phyloP scores from a whole-genome alignment of 2,797 vertebrate species.

The Heterohyrax brucei region DNA sequence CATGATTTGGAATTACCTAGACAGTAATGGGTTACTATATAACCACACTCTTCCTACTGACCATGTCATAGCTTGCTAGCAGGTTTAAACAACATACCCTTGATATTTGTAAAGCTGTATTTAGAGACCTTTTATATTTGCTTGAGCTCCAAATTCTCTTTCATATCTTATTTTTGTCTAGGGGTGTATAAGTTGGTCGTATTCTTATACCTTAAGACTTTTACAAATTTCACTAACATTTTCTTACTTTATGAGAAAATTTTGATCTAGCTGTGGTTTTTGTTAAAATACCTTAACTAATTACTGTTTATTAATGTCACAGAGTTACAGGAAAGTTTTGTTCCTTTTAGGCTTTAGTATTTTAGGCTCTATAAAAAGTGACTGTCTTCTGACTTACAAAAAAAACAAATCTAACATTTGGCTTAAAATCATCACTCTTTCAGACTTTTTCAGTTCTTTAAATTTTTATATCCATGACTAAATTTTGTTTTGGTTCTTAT shows the following conservation, averaged over 20 bases:
- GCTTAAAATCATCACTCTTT: not conserved
- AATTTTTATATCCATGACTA: not conserved
- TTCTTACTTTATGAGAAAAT: slow-evolving; percentile 65
- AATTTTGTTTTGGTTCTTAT: not conserved
- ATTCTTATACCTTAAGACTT: slow-evolving; percentile 51
- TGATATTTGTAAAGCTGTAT: not conserved
- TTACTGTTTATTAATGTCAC: not conserved
- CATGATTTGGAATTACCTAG: no score
- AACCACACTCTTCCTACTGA: not conserved
- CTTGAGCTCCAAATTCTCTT: not conserved
- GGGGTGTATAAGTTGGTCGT: not conserved
- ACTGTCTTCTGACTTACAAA: not conserved
- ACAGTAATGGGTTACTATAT: not conserved
- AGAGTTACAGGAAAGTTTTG: not conserved
- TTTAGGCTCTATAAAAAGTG: not conserved
- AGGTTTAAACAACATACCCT: not conserved
- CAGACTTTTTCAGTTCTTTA: not conserved
- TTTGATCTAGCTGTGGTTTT: slow-evolving; percentile 18
- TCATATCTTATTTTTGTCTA: slow-evolving; percentile 22
- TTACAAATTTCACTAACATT: slow-evolving; percentile 62
- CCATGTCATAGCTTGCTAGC: no score
- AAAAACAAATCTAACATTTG: not conserved
- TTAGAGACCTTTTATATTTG: slow-evolving; percentile 40
- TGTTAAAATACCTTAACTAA: slow-evolving; percentile 59
- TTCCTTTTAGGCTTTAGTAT: slow-evolving; percentile 15